These are phyloP conservation scores for Pharmacophagus antenor DNA, from an alignment of 2,888 invertebrate genomes.

Conservation along the genomic window DNA sequence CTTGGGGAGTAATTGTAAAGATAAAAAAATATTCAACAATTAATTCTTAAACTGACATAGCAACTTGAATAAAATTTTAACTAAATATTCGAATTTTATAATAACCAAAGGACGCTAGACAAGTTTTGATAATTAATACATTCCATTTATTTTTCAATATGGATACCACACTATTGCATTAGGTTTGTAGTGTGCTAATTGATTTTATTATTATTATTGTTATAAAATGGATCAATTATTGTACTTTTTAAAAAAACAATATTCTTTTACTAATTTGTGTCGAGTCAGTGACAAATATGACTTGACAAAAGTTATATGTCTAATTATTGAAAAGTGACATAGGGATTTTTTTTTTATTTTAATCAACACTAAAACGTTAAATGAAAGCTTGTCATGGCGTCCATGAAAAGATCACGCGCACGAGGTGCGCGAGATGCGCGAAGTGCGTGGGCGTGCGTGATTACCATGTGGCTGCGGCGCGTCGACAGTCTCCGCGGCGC, in stretches of 20 bases:
- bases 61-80: slow-evolving; percentile 15
- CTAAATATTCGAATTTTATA: not conserved
- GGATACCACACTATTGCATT: no score
- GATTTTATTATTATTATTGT: no score
- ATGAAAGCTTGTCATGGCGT: slow-evolving; percentile 21
- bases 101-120: slow-evolving; percentile 18
- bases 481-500: slow-evolving; percentile 63
- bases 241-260: no score
- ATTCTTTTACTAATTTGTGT: no score
- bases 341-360: not conserved
- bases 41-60: not conserved
- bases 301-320: no score
- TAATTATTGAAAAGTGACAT: no score
- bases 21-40: slow-evolving; percentile 28
- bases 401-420: not conserved
- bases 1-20: slow-evolving; percentile 15
- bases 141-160: no score
- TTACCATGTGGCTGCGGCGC: slow-evolving; percentile 63
- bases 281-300: no score
- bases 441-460: slow-evolving; percentile 20
- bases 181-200: no score
- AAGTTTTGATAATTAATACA: no score
- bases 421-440: slow-evolving; percentile 1
- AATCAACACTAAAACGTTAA: not conserved
- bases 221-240: no score